Evolutionary conservation across 2,113 vertebrate genomes (phyloP).

Genomic region (Progne subis): DNA sequence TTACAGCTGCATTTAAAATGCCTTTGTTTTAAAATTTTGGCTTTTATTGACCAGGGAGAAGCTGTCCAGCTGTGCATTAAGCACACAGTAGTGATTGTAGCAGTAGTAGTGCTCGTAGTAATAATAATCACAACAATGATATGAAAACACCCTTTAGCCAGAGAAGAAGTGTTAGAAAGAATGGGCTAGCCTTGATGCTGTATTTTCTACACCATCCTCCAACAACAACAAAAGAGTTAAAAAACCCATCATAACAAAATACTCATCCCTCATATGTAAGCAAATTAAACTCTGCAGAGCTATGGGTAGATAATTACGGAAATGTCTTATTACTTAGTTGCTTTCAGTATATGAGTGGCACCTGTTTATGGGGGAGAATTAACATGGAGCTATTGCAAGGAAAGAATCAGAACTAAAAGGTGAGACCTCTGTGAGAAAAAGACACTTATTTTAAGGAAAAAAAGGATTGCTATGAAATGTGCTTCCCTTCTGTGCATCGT

Average conservation of each 20-base stretch:
- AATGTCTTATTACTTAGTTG: background rate
- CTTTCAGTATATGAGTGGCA: background rate
- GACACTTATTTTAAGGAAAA: background rate
- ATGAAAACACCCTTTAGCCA: background rate
- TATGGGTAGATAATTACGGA: background rate
- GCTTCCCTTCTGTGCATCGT: background rate
- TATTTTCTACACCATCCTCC: background rate
- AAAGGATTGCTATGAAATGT: accelerated
- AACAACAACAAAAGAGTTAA: background rate
- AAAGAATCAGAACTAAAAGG: background rate
- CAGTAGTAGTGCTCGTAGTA: background rate
- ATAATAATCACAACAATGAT: background rate
- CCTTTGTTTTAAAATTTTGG: background rate
- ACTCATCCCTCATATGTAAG: background rate
- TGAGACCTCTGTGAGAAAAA: background rate
- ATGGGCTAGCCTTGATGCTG: background rate
- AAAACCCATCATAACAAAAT: background rate
- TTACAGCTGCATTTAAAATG: background rate
- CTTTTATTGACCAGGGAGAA: background rate
- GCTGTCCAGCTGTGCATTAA: background rate
- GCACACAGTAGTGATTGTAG: background rate
- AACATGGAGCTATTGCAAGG: background rate
- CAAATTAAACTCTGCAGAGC: background rate
- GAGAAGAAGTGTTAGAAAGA: background rate
- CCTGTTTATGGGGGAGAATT: background rate